Conservation (phyloP, 2,888 invertebrate genomes). For the Nemoura dubitans region DNA sequence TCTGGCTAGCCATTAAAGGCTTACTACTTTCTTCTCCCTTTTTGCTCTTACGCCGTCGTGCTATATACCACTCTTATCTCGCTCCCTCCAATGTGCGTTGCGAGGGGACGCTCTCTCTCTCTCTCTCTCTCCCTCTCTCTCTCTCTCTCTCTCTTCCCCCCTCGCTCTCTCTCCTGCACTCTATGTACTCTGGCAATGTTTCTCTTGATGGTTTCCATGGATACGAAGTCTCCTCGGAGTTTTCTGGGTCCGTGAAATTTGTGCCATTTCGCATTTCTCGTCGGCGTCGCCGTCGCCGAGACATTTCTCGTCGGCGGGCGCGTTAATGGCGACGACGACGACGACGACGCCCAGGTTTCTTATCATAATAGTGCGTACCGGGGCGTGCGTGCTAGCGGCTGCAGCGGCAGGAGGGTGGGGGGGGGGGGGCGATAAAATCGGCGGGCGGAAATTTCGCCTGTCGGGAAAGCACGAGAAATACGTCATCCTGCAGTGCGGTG, state of each 20-base stretch:
- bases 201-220: constrained; percentile 26
- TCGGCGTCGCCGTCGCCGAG: neutral
- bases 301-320: neutral
- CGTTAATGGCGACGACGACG: neutral
- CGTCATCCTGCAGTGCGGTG: neutral
- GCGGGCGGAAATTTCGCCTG: neutral
- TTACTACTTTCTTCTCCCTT: constrained; percentile 21
- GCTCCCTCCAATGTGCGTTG: neutral
- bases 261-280: constrained; percentile 12
- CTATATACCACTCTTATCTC: neutral
- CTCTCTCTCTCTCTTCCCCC: neutral
- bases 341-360: neutral
- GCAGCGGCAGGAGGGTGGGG: no score
- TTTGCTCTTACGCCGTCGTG: constrained; percentile 14
- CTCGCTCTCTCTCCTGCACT: neutral
- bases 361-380: neutral
- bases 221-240: constrained; percentile 27
- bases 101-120: no score
- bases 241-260: constrained; percentile 16
- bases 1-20: constrained; percentile 33
- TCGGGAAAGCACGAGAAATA: neutral
- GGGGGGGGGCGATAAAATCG: neutral
- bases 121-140: neutral
- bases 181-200: constrained; percentile 28
- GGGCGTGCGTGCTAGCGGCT: no score